Conservation (phyloP, 2,797 vertebrate genomes). For the Halcyon leucocephala region DNA sequence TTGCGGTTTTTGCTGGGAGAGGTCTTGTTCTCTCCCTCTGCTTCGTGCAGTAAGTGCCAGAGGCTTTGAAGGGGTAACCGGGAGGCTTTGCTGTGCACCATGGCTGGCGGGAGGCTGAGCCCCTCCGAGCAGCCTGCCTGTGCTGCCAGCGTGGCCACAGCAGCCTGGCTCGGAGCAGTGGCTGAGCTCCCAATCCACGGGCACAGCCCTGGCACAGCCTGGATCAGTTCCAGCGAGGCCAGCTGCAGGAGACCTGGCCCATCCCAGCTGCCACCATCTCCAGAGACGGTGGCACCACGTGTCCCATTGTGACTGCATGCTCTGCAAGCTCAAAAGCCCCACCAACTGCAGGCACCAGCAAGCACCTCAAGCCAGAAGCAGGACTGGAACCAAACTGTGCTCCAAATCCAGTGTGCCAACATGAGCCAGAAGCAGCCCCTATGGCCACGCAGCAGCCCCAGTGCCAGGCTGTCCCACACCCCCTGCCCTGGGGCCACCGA, state of each 20-base stretch:
- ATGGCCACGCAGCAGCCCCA: accelerated
- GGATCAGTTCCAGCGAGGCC: accelerated
- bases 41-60: not conserved
- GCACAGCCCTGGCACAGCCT: not conserved
- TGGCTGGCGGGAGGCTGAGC: not conserved
- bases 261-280: not conserved
- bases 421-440: not conserved
- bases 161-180: not conserved
- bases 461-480: accelerated
- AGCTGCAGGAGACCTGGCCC: not conserved
- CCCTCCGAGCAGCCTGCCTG: not conserved
- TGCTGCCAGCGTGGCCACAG: not conserved
- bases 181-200: not conserved
- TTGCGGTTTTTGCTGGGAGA: not conserved
- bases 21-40: not conserved
- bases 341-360: accelerated
- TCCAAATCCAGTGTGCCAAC: not conserved
- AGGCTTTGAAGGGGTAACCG: conserved; percentile 50
- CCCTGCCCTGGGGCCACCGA: accelerated
- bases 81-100: not conserved
- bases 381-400: accelerated
- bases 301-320: accelerated
- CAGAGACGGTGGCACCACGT: accelerated
- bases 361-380: not conserved
- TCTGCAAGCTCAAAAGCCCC: not conserved